phyloP scores from a whole-genome alignment of 2,888 invertebrate species.

The Hipparchia sbordonii region DNA sequence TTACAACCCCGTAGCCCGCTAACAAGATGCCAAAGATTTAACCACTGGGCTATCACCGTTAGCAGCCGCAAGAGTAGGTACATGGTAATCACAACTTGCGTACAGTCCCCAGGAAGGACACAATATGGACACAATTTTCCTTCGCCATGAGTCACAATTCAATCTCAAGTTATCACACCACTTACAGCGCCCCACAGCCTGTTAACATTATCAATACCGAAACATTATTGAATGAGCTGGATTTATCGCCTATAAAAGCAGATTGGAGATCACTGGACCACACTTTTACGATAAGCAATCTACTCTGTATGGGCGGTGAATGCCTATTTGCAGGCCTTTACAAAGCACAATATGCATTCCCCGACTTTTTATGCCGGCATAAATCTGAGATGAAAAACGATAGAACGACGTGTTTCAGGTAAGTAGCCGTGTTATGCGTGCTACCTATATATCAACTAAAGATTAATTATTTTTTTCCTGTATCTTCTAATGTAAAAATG shows the following conservation, averaged over 20 bases:
- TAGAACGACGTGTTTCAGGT: slow-evolving; percentile 51
- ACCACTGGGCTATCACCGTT: too few species aligned
- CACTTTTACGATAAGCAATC: slow-evolving; percentile 79
- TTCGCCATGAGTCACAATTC: slow-evolving; percentile 9
- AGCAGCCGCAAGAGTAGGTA: too few species aligned
- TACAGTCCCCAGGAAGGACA: too few species aligned
- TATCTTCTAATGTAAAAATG: not conserved
- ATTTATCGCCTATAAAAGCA: slow-evolving; percentile 74
- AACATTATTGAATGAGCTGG: slow-evolving; percentile 70
- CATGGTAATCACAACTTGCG: too few species aligned
- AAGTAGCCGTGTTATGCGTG: slow-evolving; percentile 50
- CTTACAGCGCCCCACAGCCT: slow-evolving; percentile 58
- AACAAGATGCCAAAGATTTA: too few species aligned
- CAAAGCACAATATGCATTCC: slow-evolving; percentile 74
- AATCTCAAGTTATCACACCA: slow-evolving; percentile 30
- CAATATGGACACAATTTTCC: not conserved
- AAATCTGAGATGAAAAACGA: slow-evolving; percentile 71
- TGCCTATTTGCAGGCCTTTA: slow-evolving; percentile 61
- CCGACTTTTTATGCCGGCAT: slow-evolving; percentile 70
- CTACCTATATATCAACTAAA: not conserved
- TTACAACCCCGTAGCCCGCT: too few species aligned
- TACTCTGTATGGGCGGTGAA: slow-evolving; percentile 58
- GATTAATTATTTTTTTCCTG: not conserved
- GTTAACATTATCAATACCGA: slow-evolving; percentile 71
- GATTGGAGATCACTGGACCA: slow-evolving; percentile 79